Conservation (phyloP, 2,888 invertebrate species). For the Apamea sordens region DNA sequence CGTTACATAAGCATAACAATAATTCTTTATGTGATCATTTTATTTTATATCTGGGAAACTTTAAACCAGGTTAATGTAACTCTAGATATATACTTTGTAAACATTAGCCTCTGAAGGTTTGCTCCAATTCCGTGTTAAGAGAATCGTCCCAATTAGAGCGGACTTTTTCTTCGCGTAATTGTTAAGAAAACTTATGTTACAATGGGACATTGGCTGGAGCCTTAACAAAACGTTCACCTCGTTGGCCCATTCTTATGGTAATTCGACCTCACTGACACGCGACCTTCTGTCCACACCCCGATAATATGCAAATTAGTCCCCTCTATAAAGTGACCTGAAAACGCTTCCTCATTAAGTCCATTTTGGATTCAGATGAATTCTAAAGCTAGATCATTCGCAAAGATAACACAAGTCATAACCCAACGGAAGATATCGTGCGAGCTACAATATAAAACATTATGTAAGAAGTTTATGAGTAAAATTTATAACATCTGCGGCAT, state of each 20-base stretch:
- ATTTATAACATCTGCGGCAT: constrained; percentile 54
- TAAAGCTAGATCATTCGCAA: constrained; percentile 65
- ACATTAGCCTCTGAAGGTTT: constrained; percentile 52
- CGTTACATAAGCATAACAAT: not conserved
- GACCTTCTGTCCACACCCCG: constrained; percentile 88
- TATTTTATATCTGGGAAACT: constrained; percentile 30
- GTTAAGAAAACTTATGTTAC: constrained; percentile 79
- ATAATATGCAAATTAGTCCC: constrained; percentile 88
- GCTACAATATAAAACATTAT: constrained; percentile 28
- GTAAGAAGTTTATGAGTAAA: constrained; percentile 48
- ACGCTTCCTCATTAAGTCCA: constrained; percentile 83
- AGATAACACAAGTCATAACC: constrained; percentile 40
- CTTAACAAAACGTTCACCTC: constrained; percentile 86
- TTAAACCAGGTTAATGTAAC: constrained; percentile 49
- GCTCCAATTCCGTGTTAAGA: constrained; percentile 60
- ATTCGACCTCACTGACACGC: constrained; percentile 86
- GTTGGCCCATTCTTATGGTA: constrained; percentile 88
- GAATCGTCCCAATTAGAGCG: constrained; percentile 64
- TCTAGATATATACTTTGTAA: constrained; percentile 48
- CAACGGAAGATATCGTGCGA: constrained; percentile 39
- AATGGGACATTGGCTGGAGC: constrained; percentile 80
- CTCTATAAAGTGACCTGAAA: constrained; percentile 87
- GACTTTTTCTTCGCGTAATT: constrained; percentile 75
- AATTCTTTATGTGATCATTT: constrained; percentile 25
- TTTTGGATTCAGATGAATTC: constrained; percentile 76